phyloP scores from a whole-genome alignment of 2,888 invertebrate species.

The Cosmia trapezina region DNA sequence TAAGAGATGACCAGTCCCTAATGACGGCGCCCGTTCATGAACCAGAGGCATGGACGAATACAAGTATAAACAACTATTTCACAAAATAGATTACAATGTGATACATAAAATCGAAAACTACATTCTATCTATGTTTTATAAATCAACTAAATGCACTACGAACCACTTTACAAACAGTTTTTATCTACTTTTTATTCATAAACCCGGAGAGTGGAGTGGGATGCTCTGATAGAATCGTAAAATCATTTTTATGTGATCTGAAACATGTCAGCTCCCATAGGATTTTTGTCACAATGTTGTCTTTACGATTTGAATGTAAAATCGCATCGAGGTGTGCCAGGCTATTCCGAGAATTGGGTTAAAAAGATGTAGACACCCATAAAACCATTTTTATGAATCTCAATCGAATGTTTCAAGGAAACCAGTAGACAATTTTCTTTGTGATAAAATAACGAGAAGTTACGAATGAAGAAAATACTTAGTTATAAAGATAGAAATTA shows the following conservation, averaged over 20 bases:
- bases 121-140: constrained; percentile 40
- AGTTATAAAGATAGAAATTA: not conserved
- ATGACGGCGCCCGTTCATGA: no score
- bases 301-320: constrained; percentile 76
- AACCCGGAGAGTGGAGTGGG: constrained; percentile 79
- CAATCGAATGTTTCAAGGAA: constrained; percentile 35
- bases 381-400: constrained; percentile 54
- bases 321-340: constrained; percentile 68
- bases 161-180: constrained; percentile 73
- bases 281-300: constrained; percentile 85
- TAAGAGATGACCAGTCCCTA: no score
- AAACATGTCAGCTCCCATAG: constrained; percentile 78
- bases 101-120: constrained; percentile 42
- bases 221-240: constrained; percentile 84
- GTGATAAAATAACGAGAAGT: not conserved
- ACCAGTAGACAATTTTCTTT: constrained; percentile 4
- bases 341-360: constrained; percentile 56
- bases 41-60: no score
- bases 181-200: constrained; percentile 84
- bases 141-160: constrained; percentile 57
- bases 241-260: constrained; percentile 86
- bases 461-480: not conserved
- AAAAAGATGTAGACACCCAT: constrained; percentile 41
- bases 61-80: constrained; percentile 11
- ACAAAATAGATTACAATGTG: constrained; percentile 36